Evolutionary conservation across 2,888 invertebrate species (phyloP).

Genomic region (Caenorhabditis sp.): DNA sequence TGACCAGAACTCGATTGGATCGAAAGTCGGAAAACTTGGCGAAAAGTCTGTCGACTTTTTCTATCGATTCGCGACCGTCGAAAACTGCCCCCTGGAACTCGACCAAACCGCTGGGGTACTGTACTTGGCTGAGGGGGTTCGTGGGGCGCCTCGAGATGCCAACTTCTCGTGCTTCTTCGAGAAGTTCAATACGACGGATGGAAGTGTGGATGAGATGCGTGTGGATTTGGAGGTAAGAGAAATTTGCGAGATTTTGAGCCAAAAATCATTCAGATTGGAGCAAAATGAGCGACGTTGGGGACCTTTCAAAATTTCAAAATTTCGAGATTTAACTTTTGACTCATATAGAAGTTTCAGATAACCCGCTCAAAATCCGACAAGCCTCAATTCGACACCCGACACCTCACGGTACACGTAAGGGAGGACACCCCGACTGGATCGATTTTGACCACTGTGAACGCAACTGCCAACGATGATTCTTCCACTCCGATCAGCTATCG

Average conservation of each 20-base stretch:
- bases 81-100: constrained; percentile 68
- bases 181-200: constrained; percentile 57
- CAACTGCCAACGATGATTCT: constrained; percentile 64
- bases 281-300: not conserved
- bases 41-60: constrained; percentile 46
- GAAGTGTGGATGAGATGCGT: constrained; percentile 67
- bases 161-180: constrained; percentile 61
- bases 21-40: constrained; percentile 54
- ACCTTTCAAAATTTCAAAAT: not conserved
- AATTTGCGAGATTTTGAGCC: not conserved
- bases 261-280: not conserved
- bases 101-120: constrained; percentile 72
- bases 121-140: constrained; percentile 65
- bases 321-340: not conserved
- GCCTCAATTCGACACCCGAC: constrained; percentile 38
- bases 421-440: constrained; percentile 59
- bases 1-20: constrained; percentile 41
- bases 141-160: constrained; percentile 2
- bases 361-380: constrained; percentile 40
- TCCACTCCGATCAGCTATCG: constrained; percentile 66
- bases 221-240: constrained; percentile 70
- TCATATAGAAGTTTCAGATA: constrained; percentile 32
- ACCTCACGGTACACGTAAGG: constrained; percentile 21
- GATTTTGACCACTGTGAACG: constrained; percentile 58
- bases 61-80: constrained; percentile 25